These are phyloP conservation scores for Acanthacorydalis orientalis DNA, from an alignment of 2,888 invertebrate genomes.

Conservation along the genomic window DNA sequence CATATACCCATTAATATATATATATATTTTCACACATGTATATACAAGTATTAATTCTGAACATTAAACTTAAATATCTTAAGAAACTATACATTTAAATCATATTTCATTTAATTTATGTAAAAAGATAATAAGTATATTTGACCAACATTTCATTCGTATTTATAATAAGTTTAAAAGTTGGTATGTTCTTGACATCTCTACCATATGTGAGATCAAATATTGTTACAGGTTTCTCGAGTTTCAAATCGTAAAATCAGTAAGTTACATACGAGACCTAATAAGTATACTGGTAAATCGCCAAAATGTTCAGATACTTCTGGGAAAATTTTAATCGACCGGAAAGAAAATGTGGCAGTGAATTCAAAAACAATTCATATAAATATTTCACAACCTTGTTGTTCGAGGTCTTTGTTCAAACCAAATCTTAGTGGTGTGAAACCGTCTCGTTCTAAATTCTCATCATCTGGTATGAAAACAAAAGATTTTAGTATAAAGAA, in stretches of 20 bases:
- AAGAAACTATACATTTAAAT: neutral
- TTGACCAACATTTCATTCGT: no score
- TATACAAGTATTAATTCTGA: neutral
- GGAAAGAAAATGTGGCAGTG: conserved; percentile 20
- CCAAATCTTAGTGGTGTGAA: neutral
- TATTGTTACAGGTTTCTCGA: conserved; percentile 1
- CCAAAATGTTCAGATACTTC: conserved; percentile 11
- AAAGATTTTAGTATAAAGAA: neutral
- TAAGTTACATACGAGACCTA: conserved; percentile 4
- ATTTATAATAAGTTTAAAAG: no score
- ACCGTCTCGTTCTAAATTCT: neutral
- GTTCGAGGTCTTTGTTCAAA: conserved; percentile 13
- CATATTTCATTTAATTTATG: neutral
- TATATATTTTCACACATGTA: no score
- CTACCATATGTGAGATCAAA: neutral
- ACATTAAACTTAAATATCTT: neutral
- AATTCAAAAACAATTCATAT: conserved; percentile 6
- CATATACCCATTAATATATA: no score
- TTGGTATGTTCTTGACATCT: no score
- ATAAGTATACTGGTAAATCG: conserved; percentile 8
- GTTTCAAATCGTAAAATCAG: neutral
- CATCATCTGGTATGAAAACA: neutral
- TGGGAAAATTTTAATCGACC: conserved; percentile 17
- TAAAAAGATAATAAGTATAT: neutral
- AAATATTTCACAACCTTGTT: conserved; percentile 15